Evolutionary conservation across 2,797 vertebrate species (phyloP).

Genomic region (Echeneis naucrates): DNA sequence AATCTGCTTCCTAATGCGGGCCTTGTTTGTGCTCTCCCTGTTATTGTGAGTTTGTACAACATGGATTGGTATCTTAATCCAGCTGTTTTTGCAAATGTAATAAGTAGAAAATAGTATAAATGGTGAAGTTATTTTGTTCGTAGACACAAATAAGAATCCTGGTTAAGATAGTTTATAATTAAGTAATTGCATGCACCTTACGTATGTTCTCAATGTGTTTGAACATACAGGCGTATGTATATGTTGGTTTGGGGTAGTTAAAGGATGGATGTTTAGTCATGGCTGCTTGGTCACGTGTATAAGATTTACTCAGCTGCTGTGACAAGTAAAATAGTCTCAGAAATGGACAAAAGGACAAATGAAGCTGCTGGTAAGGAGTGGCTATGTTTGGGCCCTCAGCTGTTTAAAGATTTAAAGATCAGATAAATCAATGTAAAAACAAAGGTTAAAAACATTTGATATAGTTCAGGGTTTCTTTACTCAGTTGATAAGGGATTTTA

Average conservation of each 20-base stretch:
- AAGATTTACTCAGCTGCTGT: conserved; percentile 32
- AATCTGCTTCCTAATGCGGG: conserved; percentile 4
- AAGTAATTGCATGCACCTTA: not conserved
- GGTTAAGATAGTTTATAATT: not conserved
- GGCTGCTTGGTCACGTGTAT: conserved; percentile 49
- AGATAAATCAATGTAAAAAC: no score
- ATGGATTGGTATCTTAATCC: conserved; percentile 6
- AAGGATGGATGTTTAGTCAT: conserved; percentile 55
- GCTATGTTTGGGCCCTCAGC: no score
- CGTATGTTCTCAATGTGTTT: conserved; percentile 3
- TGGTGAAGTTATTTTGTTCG: not conserved
- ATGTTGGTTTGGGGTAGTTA: conserved; percentile 31
- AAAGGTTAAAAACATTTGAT: no score
- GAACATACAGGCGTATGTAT: not conserved
- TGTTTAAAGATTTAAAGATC: no score
- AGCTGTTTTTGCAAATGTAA: not conserved
- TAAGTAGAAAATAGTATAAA: not conserved
- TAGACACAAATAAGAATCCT: not conserved
- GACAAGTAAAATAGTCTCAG: conserved; percentile 45
- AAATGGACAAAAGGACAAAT: conserved; percentile 39
- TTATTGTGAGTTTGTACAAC: not conserved
- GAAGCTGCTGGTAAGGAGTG: no score
- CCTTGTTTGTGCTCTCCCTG: not conserved
- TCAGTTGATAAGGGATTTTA: no score
- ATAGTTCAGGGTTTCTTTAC: no score